These are phyloP conservation scores for Mystacornis crossleyi DNA, from an alignment of 2,113 vertebrate species.

Conservation along the genomic window DNA sequence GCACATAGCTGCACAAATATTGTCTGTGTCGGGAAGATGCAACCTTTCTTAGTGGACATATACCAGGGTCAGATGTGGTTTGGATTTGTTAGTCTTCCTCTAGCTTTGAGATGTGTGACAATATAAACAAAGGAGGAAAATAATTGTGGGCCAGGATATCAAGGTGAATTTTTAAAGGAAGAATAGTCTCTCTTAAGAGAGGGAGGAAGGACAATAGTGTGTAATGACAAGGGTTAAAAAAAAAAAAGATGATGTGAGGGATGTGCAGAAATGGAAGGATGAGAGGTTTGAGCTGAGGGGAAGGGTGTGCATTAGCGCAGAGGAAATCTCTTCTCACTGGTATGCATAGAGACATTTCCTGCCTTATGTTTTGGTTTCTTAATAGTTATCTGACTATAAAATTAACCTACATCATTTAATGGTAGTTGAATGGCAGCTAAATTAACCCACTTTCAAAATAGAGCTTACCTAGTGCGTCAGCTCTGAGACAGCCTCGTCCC, in stretches of 20 bases:
- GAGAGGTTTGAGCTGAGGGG: conserved; percentile 35
- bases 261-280: conserved; percentile 36
- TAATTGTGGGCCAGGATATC: background rate
- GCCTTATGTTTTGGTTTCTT: conserved; percentile 54
- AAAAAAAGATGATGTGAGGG: background rate
- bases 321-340: conserved; percentile 14
- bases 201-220: background rate
- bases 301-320: background rate
- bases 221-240: conserved; percentile 10
- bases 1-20: accelerated
- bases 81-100: background rate
- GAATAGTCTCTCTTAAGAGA: background rate
- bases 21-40: background rate
- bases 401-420: conserved; percentile 54
- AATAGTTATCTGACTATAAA: conserved; percentile 53
- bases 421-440: conserved; percentile 45
- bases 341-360: conserved; percentile 32
- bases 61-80: background rate
- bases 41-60: background rate
- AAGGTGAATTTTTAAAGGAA: background rate
- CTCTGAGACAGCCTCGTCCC: conserved; percentile 35
- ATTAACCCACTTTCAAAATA: conserved; percentile 69
- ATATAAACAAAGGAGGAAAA: background rate
- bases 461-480: conserved; percentile 25
- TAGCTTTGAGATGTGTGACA: background rate